Evolutionary conservation across 2,797 vertebrate genomes (phyloP).

Genomic region (Cuniculus paca): DNA sequence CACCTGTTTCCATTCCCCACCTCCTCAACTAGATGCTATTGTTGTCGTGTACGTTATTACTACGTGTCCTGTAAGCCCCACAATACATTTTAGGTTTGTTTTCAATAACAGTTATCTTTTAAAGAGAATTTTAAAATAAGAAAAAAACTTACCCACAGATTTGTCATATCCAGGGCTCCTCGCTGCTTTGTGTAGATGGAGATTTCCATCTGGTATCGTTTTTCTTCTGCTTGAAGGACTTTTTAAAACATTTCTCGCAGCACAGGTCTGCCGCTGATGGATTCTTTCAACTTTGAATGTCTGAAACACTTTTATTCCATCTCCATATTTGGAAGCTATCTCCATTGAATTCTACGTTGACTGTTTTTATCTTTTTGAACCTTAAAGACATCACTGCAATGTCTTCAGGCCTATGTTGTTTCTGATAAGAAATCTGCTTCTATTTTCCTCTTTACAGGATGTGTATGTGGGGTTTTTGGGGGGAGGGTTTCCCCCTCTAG

Average conservation of each 20-base stretch:
- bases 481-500: no score
- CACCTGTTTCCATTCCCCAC: accelerated
- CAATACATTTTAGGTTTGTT: neutral
- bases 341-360: neutral
- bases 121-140: constrained; percentile 44
- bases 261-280: neutral
- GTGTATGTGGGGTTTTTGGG: neutral
- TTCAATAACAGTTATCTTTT: neutral
- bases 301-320: constrained; percentile 21
- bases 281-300: constrained; percentile 6
- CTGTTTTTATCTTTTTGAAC: neutral
- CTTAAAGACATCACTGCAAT: neutral
- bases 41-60: neutral
- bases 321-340: neutral
- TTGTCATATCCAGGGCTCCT: neutral
- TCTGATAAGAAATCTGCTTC: neutral
- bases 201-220: constrained; percentile 40
- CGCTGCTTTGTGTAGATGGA: neutral
- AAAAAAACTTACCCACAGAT: neutral
- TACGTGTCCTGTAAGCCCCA: neutral
- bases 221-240: constrained; percentile 62
- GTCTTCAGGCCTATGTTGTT: neutral
- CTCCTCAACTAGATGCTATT: neutral
- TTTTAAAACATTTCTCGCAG: neutral
- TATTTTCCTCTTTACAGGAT: neutral